Base-by-base conservation (phyloP, 2,113 vertebrate species). In the Sciurus niger region DNA sequence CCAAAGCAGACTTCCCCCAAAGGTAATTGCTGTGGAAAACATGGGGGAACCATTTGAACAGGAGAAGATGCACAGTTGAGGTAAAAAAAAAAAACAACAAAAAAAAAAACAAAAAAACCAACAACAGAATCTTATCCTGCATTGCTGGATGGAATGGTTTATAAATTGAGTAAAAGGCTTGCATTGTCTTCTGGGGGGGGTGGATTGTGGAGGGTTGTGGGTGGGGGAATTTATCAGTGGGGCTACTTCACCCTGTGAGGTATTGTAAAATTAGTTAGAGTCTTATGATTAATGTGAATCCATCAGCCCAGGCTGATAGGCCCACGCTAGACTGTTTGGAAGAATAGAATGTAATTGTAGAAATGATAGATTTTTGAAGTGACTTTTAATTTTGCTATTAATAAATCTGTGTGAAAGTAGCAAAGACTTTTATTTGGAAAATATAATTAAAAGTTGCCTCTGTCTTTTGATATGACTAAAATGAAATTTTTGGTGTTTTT, bases 1-100 rank as follows among this genome's bases (percentile, higher is more conserved):
- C 98, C 98, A 98, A 97, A 98, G 96, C 98, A 98, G 97, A 98
- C 98, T 98, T 98, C 97, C 98, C 97, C 98, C 98, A 98, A 98
- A 98, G 98, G 98, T 98, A 98, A 99, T 98, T 98, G 98, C 98
- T 98, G 88, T 99, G 98, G 98, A 98, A 99, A 99, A 98, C 98
- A 96, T 98, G 98, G 98, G 98, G 98, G 98, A 98, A 94, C 98
- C 98, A 98, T 98, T 97, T 98, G 98, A 98, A 98, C 99, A 99
- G 98, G 98, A 99, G 98, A 99, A 98, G 99, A 99, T 98, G 98
- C 98, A 98, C 98, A 99, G 98, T 98, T 98, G 98, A 99, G 99
- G 99, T 99, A 98, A 99, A 97, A 92, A 92, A 88, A 86, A 97
- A 92, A 92, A 37, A 37, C 2, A 88, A 86, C 76, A 58, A 93